Evolutionary conservation across 2,888 invertebrate genomes (phyloP), one percentile per base, ranked within the genome.

Genomic region (Drosophila seclusa): DNA sequence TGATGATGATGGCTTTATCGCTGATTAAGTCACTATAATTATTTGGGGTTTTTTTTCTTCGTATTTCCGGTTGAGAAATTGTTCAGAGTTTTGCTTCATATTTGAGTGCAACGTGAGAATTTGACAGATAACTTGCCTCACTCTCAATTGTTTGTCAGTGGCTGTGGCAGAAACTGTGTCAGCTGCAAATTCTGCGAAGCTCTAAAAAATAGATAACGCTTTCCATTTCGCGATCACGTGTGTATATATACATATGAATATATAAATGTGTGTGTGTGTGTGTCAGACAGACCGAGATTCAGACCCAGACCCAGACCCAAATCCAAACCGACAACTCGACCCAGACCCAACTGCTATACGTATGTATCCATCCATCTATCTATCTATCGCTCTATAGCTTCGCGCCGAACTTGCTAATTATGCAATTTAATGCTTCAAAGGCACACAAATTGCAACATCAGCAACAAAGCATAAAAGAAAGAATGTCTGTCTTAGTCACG

Each of bases 201-300:
- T 54, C 36, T 49, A 54, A 60, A 36, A 32, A 62, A 62, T 82
- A 62, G 72, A 82, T 82, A 84, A 68, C 66, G 87, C 87, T 84
- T 87, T 84, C 87, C 85, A 87, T 84, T 84, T 84, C 87, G 87
- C 73, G 80, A 78, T 84, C 84, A 84, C 76, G 82, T 45, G 80
- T 45, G 24, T 24, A 21, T 21, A 8, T 8, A 13, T 21, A 7
- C 13, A 45, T 21, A 21, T 7, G 7, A 21, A 21, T 45, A 16
- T 45, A 45, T 8, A 24, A 16, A 16, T 21, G 7, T 45, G 45
- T 84, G 82, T 32, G 77, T 82, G 83, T 74, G 58, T 45, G 38
- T 27, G 34, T 36, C 48, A 61, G 34, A 21, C 16, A 42, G 55
- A 42, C 52, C 31, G 27, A 65, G 54, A 59, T 48, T 49, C 24